Evolutionary conservation across 2,797 vertebrate genomes (phyloP).

Genomic region (Melopsittacus undulatus): DNA sequence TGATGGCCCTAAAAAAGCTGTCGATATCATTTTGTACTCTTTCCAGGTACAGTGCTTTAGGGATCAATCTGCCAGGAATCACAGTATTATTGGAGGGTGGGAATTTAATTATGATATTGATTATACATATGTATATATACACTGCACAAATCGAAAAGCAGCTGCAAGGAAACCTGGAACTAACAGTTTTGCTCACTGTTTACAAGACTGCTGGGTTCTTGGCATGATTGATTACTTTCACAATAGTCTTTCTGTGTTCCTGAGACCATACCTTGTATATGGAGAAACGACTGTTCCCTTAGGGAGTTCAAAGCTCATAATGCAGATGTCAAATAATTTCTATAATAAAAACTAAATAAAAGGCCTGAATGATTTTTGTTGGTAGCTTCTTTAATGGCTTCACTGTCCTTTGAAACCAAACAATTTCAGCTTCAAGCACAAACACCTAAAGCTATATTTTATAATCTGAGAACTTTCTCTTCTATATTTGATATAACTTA

Average conservation of each 20-base stretch:
- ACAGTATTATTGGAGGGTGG: conserved; percentile 72
- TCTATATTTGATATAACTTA: not conserved
- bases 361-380: conserved; percentile 82
- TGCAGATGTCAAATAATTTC: conserved; percentile 85
- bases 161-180: conserved; percentile 56
- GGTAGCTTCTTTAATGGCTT: conserved; percentile 76
- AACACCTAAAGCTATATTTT: not conserved
- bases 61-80: conserved; percentile 56
- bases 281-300: conserved; percentile 77
- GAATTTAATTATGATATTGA: conserved; percentile 71
- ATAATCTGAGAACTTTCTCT: not conserved
- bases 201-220: conserved; percentile 74
- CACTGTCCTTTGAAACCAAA: conserved; percentile 65
- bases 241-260: conserved; percentile 78
- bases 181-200: conserved; percentile 76
- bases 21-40: conserved; percentile 7
- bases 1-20: conserved; percentile 28
- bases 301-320: conserved; percentile 69
- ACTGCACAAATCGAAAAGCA: conserved; percentile 50
- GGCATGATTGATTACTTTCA: conserved; percentile 82
- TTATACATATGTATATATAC: conserved; percentile 68
- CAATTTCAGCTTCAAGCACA: conserved; percentile 60
- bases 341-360: conserved; percentile 85
- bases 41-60: conserved; percentile 37
- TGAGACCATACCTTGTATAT: conserved; percentile 58